Percentiles rank a stretch among this genome's conserved stretches.
These are phyloP conservation scores for Notarius lentiginosus DNA, from an alignment of 2,113 vertebrate species.

Conservation along the genomic window DNA sequence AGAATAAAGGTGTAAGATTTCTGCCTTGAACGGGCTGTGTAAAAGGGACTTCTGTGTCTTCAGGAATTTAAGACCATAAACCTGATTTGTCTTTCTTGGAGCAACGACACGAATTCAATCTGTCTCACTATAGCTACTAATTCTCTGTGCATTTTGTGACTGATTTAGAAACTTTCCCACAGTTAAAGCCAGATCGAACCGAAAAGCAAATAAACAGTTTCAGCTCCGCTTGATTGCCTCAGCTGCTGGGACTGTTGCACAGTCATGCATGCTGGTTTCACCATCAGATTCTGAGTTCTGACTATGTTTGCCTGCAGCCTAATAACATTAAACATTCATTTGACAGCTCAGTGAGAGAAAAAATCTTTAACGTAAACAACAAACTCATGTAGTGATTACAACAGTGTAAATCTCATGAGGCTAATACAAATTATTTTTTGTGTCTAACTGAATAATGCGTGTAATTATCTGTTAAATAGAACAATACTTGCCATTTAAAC, in stretches of 20 bases:
- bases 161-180: neutral
- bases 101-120: neutral
- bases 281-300: neutral
- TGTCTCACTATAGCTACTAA: neutral
- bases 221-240: neutral
- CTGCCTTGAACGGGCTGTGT: too few species aligned
- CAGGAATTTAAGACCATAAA: too few species aligned
- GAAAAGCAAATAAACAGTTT: slow-evolving; percentile 3
- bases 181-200: neutral
- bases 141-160: neutral
- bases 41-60: neutral
- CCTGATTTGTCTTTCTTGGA: neutral
- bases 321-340: neutral
- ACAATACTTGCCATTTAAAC: neutral
- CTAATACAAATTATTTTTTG: neutral
- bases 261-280: neutral
- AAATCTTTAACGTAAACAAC: neutral
- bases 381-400: neutral
- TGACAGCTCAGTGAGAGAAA: neutral
- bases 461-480: neutral
- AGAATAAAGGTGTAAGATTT: too few species aligned
- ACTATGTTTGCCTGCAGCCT: neutral
- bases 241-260: neutral
- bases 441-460: neutral
- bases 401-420: neutral